Evolutionary conservation across 2,888 invertebrate genomes (phyloP).

Genomic region (Lepidocyrtinus sp.): DNA sequence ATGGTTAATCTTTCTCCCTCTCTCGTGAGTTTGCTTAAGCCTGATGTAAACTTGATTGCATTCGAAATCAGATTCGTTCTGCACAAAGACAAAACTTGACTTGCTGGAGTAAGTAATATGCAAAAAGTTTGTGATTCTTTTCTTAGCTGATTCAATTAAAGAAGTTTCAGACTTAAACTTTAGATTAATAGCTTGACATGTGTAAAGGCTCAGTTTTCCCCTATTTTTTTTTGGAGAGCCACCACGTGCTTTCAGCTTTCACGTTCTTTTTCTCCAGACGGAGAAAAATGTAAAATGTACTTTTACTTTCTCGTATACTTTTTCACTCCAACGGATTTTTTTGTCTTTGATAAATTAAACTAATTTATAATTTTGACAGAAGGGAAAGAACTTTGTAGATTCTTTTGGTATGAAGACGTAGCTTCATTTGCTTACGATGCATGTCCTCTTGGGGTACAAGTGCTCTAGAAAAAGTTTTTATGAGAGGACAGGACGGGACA

Average conservation of each 20-base stretch:
- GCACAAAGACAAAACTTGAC: no score
- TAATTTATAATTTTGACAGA: conserved; percentile 52
- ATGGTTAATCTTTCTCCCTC: background rate
- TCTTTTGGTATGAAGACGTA: background rate
- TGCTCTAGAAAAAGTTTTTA: no score
- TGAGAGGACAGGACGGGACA: conserved; percentile 22
- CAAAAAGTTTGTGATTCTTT: no score
- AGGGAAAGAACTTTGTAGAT: background rate
- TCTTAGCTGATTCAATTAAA: no score
- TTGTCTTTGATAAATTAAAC: conserved; percentile 44
- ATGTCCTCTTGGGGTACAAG: no score
- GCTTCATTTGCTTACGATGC: no score
- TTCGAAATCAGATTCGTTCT: no score
- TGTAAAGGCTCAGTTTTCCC: background rate
- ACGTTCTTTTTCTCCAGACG: background rate
- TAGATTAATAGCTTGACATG: no score
- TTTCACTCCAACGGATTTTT: background rate
- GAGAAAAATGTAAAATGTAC: background rate
- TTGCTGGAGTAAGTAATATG: no score
- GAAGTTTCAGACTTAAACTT: no score
- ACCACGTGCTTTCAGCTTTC: conserved; percentile 13
- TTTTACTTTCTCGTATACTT: background rate
- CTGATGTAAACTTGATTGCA: no score
- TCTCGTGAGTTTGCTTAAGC: background rate
- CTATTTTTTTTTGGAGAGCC: background rate